Evolutionary conservation across 2,888 invertebrate species (phyloP), one percentile per base, ranked within the genome.

Genomic region (Eugnorisma glareosa): DNA sequence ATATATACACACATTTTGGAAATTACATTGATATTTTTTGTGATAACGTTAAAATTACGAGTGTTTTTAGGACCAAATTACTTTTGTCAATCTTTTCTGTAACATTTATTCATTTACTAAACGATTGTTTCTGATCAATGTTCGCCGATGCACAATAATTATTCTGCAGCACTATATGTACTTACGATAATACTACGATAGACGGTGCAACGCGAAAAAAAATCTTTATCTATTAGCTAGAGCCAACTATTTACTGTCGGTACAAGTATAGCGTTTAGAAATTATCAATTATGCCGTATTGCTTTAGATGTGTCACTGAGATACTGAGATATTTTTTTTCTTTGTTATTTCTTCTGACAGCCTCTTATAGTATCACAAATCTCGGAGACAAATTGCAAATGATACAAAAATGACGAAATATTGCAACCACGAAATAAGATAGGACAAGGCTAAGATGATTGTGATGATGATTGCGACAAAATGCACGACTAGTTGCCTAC

Each of bases 381-480:
- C 35, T 63, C 13, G 6, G 21, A 15, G 40, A 40, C n/a, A 8
- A 64, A 40, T n/a, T 64, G n/a, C 8, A 18, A 70, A 72, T 72
- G 21, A n/a, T 24, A 37, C 24, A n/a, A 64, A 75, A 35, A 51
- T 48, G 45, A 61, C n/a, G 37, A 40, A 31, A 40, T 37, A 31
- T n/a, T 48, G 40, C 21, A 40, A 43, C 40, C 63, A 48, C 48
- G 31, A 40, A 61, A 51, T 18, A 21, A 24, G 28, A 51, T 18
- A 24, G 13, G 8, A 15, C 7, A n/a, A 35, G 4, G 10, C n/a
- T 24, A 21, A 24, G 21, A 51, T 8, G n/a, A 28, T 40, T 18
- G 28, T 43, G 28, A 68, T 48, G 35, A 43, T 43, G 18, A 70
- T 79, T 79, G 28, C 51, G 1, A 35, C 35, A 71, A 35, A 61